Base-by-base conservation (phyloP, 1,140 invertebrate species). In the Nephila pilipes region DNA sequence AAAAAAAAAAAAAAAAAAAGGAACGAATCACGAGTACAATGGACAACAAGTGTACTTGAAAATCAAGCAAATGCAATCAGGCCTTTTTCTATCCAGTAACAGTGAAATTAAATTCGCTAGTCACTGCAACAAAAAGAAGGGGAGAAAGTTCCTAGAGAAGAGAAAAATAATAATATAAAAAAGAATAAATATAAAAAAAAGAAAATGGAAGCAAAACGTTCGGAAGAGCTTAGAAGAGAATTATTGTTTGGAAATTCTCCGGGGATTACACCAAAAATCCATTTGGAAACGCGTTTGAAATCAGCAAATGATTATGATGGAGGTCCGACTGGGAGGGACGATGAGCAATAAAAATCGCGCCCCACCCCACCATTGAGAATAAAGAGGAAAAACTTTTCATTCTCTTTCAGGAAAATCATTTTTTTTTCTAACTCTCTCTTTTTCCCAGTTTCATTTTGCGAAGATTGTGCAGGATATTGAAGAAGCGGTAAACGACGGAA, bases 271-370 rank as follows among this genome's bases (percentile, higher is more conserved):
- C n/a, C 89, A 79, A 65, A 91, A 91, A 91, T 83, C 89, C 89
- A 91, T 91, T 91, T 83, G 89, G 89, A 60, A 63, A 22, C 36
- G 55, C 79, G 89, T 79, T 36, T 65, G 55, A 91, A 91, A 91
- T 91, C 80, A 83, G 69, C 79, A 58, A 91, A 91, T 83, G 89
- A 91, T 91, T 91, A 91, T 91, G 89, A 91, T 91, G 79, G 79
- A 91, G 58, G 38, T 83, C 22, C 32, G 32, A 18, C 16, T 1
- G 79, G 25, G 69, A 29, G 79, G 79, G 55, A 60, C 2, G 63
- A 63, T 38, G 79, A 83, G 57, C 79, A 83, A 81, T 91, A 60
- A 83, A 91, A 91, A 55, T 57, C 55, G 3, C 88, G 18, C 60
- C 87, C 60, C 58, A 38, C 58, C 87, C 54, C 10, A 5, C 38